A percentile compares a stretch with the other conserved stretches of the same genome.
These are phyloP conservation scores for Carpatolechia fugitivella DNA, from an alignment of 2,888 invertebrate genomes.

Conservation along the genomic window DNA sequence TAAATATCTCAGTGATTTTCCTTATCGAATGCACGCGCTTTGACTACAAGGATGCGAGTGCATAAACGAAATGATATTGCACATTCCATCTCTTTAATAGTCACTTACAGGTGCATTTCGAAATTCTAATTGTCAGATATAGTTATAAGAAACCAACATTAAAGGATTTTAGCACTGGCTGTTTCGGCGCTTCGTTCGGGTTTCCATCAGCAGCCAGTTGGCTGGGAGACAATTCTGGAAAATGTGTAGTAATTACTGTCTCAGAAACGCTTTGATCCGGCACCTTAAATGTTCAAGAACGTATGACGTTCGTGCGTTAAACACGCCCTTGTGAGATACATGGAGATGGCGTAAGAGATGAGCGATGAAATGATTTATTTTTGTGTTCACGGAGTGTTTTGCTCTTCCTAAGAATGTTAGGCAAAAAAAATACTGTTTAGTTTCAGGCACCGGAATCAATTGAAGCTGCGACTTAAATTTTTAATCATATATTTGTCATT, in stretches of 20 bases:
- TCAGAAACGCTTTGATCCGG: conserved; percentile 57
- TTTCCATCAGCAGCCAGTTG: conserved; percentile 17
- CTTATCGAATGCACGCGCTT: no score
- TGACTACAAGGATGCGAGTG: not conserved
- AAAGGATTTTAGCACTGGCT: conserved; percentile 2
- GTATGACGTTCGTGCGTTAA: conserved; percentile 50
- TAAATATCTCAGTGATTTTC: not conserved
- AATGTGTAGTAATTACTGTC: conserved; percentile 50
- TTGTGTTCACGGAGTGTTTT: not conserved
- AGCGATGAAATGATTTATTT: not conserved
- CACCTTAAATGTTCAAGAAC: conserved; percentile 53
- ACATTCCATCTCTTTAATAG: conserved; percentile 3
- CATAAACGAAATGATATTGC: not conserved
- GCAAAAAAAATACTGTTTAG: no score
- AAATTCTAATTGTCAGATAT: not conserved
- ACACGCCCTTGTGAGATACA: conserved; percentile 33
- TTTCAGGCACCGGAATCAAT: no score
- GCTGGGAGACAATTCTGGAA: conserved; percentile 26
- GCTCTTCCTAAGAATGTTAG: no score
- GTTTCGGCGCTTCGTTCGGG: not conserved
- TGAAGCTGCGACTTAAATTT: no score
- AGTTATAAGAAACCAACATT: not conserved
- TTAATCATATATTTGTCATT: no score
- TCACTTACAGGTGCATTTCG: not conserved
- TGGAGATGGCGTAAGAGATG: conserved; percentile 18